Evolutionary conservation across 2,797 vertebrate genomes (phyloP), one percentile per base, ranked within the genome.

Genomic region (Meda fulgida): DNA sequence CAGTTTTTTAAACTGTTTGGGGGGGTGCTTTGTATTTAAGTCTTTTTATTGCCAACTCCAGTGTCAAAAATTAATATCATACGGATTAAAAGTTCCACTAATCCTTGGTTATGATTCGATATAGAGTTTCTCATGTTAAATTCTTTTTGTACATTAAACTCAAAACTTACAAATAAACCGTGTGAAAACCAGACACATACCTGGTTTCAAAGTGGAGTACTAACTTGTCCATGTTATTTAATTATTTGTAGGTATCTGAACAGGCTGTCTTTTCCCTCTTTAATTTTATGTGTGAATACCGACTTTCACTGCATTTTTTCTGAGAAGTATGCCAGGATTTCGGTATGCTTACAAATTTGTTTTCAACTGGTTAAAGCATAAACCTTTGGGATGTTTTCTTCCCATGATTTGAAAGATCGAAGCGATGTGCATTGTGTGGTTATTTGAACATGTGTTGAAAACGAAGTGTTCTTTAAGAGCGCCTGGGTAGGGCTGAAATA

Each of bases 401-500:
- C 65, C 53, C 72, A 82, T 51, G 53, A 65, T 78, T 46, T 51
- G 13, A 63, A 78, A 2, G 36, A 81, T 26, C 70, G 77, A 76
- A 58, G 51, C 3, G 31, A 83, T 23, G 84, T 76, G 76, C 69
- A 58, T 63, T 34, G 46, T 75, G 75, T 73, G 53, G 79, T 66
- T 79, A 77, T 48, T 46, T 66, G 67, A 29, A 23, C 69, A 85
- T 84, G 84, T 85, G 84, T 70, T n/a, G 69, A 40, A 83, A 84
- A 70, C 81, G 81, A 88, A 86, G 84, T 58, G 66, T 65, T 80
- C 9, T 81, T 53, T 76, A 84, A 81, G 73, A 81, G 72, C 86
- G 84, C 77, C 84, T 84, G 58, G 34, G 11, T 6, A 53, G 71
- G 72, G 83, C 66, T 86, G 14, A 88, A 93, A 91, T 89, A 90